Base-by-base conservation (phyloP, 1,140 invertebrate genomes). In the Hyles vespertilio region DNA sequence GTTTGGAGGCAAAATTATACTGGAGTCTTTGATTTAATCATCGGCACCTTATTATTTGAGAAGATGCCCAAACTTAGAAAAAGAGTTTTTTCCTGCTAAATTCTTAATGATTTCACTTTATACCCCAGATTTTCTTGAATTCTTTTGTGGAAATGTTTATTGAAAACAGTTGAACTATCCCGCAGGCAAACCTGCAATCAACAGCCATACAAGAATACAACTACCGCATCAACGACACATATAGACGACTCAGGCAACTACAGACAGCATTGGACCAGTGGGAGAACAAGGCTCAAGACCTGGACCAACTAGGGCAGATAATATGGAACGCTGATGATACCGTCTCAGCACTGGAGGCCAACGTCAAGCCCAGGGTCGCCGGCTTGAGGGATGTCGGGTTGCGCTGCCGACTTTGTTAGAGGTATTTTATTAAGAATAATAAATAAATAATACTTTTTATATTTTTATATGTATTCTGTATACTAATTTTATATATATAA, bases 221-320 rank as follows among this genome's bases (percentile, higher is more conserved):
- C 44, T 89, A 89, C 44, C 89, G 89, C 22, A 68, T 92, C 5
- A 74, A 87, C 7, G 88, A 91, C 49, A 77, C 84, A 11, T 77
- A 87, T 33, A 73, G 70, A 5, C 80, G 85, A 2, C 54, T 81
- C 0, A 71, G 73, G 44, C 74, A 72, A 10, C 55, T 85, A 0
- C 81, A 79, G n/a, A 57, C 87, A 59, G 11, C 74, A 53, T 57
- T 92, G 51, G 89, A 87, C 77, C 60, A 89, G 69, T 89, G 81
- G 81, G 78, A 89, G 68, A 36, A 77, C 59, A 74, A 86, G 81
- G 75, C 84, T 51, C 72, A 88, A 46, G 69, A 90, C 40, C 53
- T 89, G 11, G 62, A 74, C 1, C 56, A 56, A 10, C 61, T 89
- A 33, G 77, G 70, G 2, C 86, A 89, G 57, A 66, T 67, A 3